Evolutionary conservation across 1,140 invertebrate species (phyloP), one percentile per base, ranked within the genome.

Genomic region (Maniola jurtina): DNA sequence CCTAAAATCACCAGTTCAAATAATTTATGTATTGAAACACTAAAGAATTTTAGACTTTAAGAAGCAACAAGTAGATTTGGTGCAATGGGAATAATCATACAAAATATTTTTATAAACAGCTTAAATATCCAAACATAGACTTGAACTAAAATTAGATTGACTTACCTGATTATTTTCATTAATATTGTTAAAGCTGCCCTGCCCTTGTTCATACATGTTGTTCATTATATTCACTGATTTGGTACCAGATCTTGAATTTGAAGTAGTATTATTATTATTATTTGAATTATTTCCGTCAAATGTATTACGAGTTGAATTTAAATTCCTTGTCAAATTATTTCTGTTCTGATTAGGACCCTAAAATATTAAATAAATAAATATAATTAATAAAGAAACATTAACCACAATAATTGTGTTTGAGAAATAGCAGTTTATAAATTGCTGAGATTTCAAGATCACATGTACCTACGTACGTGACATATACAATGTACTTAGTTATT

Each of bases 201-300:
- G 88, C 50, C 79, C 81, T 74, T 84, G 86, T 35, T 90, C 88
- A 76, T 86, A 90, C 88, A 90, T 89, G 61, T 90, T 90, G 75
- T 89, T 90, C 79, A 88, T 88, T 60, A 90, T 68, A 70, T 90
- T 90, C 0, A 90, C 82, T 62, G 85, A 83, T 66, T 90, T 90
- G 0, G 86, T 84, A 15, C 76, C 80, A 57, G 79, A 70, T 64
- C 83, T 72, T 56, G 77, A 78, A 61, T 80, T 86, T 7, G 85
- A 73, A 11, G 73, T 73, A 33, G 84, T 72, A 40, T 80, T 73
- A 47, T 81, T 76, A 36, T 88, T 89, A 63, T 87, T 90, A 54
- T 79, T 86, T 34, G 83, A 54, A 68, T 82, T 81, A 64, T 74
- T 81, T 10, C 76, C 78, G 34, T 90, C 86, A 70, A 90, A 87